Conservation (phyloP, 1,140 invertebrate genomes). For the Lanistes nyassanus region DNA sequence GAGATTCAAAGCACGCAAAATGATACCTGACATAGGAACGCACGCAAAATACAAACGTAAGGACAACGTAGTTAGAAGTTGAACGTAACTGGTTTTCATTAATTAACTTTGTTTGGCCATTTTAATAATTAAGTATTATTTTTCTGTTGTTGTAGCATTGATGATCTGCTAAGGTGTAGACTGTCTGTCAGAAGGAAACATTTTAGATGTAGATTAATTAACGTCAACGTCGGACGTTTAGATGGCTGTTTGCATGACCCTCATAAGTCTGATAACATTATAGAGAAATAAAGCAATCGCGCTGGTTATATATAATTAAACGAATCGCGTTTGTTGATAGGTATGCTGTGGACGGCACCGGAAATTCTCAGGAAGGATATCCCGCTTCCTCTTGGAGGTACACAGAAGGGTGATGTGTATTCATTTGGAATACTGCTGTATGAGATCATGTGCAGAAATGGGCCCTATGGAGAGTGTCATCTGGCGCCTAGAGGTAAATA, state of each 20-base stretch:
- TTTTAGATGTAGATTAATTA: too few relatives aligned
- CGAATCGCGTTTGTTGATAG: slow-evolving; percentile 25
- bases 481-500: slow-evolving; percentile 44
- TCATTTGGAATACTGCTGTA: slow-evolving; percentile 91
- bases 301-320: too few relatives aligned
- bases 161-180: too few relatives aligned
- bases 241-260: too few relatives aligned
- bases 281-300: too few relatives aligned
- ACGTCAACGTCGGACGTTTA: too few relatives aligned
- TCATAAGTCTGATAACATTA: too few relatives aligned
- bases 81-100: too few relatives aligned
- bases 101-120: too few relatives aligned
- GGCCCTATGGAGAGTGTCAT: slow-evolving; percentile 45
- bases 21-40: slow-evolving; percentile 35
- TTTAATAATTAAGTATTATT: too few relatives aligned
- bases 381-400: slow-evolving; percentile 68
- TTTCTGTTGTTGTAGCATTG: too few relatives aligned
- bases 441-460: slow-evolving; percentile 47
- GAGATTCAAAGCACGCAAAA: slow-evolving; percentile 36
- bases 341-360: slow-evolving; percentile 87
- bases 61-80: neutral
- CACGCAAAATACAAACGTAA: slow-evolving; percentile 41
- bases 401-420: slow-evolving; percentile 91
- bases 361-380: slow-evolving; percentile 78
- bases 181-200: too few relatives aligned